Evolutionary conservation across 2,888 invertebrate genomes (phyloP).

Genomic region (Bugulina stolonifera): DNA sequence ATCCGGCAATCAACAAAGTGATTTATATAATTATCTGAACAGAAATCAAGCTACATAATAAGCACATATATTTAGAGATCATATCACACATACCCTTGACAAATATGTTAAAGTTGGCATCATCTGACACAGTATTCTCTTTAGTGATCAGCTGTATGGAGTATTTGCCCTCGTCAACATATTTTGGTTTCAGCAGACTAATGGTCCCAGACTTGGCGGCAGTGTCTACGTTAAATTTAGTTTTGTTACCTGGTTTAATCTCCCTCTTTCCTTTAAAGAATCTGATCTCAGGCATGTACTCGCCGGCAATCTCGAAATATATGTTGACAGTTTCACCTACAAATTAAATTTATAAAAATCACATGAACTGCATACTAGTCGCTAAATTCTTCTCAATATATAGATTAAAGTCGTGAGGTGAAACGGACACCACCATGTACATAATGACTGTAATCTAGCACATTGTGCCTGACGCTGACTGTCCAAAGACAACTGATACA

Average conservation of each 20-base stretch:
- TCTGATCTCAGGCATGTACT: slow-evolving; percentile 87
- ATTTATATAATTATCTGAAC: too few species aligned
- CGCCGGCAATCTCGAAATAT: slow-evolving; percentile 86
- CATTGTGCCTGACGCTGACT: too few species aligned
- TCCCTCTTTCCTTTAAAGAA: slow-evolving; percentile 68
- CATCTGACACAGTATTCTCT: slow-evolving; percentile 77
- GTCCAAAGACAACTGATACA: too few species aligned
- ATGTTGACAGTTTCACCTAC: slow-evolving; percentile 55
- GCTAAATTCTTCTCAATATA: too few species aligned
- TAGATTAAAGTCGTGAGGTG: too few species aligned
- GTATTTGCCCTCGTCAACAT: slow-evolving; percentile 94
- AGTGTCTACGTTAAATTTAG: slow-evolving; percentile 52
- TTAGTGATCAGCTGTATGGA: slow-evolving; percentile 84
- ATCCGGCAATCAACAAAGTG: too few species aligned
- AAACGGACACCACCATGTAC: too few species aligned
- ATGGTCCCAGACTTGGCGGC: slow-evolving; percentile 83
- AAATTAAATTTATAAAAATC: not conserved
- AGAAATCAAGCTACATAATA: too few species aligned
- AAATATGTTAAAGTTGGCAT: slow-evolving; percentile 89
- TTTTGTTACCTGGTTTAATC: slow-evolving; percentile 25
- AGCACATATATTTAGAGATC: too few species aligned
- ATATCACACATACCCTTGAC: slow-evolving; percentile 90
- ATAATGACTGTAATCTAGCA: too few species aligned
- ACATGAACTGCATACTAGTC: not conserved
- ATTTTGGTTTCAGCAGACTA: slow-evolving; percentile 70